phyloP scores from a whole-genome alignment of 2,113 vertebrate species.

The Aptenodytes forsteri region DNA sequence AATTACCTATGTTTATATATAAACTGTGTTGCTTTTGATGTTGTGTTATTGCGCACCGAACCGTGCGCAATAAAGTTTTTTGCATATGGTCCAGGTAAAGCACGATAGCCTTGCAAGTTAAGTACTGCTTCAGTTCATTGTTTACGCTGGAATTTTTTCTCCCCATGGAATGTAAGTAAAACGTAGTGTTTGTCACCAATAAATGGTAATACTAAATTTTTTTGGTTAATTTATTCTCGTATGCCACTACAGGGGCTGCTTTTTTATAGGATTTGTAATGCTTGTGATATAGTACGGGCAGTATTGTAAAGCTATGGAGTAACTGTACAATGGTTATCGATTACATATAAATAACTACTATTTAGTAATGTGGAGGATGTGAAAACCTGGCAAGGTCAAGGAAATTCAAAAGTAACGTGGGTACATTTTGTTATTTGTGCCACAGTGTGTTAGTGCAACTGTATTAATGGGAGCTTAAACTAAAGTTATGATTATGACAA shows the following conservation, averaged over 20 bases:
- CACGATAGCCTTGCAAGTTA: slow-evolving; percentile 74
- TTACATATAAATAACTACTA: slow-evolving; percentile 46
- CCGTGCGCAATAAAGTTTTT: slow-evolving; percentile 64
- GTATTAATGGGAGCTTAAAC: slow-evolving; percentile 22
- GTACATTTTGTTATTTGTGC: slow-evolving; percentile 45
- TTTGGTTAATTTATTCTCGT: slow-evolving; percentile 77
- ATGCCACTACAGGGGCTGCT: slow-evolving; percentile 52
- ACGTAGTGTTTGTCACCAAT: slow-evolving; percentile 84
- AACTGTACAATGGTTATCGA: slow-evolving; percentile 50
- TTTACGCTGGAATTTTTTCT: slow-evolving; percentile 86
- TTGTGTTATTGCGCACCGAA: slow-evolving; percentile 78
- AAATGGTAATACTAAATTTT: slow-evolving; percentile 80
- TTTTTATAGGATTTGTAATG: slow-evolving; percentile 48
- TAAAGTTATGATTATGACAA: neutral
- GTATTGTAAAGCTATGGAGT: slow-evolving; percentile 65
- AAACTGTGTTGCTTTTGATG: slow-evolving; percentile 82
- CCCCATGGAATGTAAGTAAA: slow-evolving; percentile 91
- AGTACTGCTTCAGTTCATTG: slow-evolving; percentile 80
- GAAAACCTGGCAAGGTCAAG: slow-evolving; percentile 33
- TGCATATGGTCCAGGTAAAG: slow-evolving; percentile 77
- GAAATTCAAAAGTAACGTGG: slow-evolving; percentile 28
- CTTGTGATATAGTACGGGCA: slow-evolving; percentile 61
- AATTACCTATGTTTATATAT: slow-evolving; percentile 82
- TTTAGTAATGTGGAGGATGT: slow-evolving; percentile 37
- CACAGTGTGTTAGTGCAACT: slow-evolving; percentile 55